Base-by-base conservation (phyloP, 2,888 invertebrate species). In the Abrostola triplasia region DNA sequence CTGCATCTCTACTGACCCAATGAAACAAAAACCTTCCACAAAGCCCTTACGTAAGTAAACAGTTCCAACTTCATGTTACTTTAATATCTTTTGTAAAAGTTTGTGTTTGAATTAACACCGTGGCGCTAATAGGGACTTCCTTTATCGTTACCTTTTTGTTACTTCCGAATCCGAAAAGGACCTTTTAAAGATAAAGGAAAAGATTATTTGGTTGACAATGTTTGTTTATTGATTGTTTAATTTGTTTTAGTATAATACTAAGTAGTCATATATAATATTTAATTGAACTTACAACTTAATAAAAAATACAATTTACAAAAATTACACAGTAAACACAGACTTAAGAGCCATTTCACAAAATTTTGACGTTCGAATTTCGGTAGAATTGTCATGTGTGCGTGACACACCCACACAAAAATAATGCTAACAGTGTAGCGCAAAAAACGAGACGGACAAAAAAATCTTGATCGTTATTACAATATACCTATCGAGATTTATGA, bases 101-200 rank as follows among this genome's bases (percentile, higher is more conserved):
- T 77, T 64, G 50, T 52, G 11, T 13, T 49, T 7, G 44, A 76
- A 59, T 78, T 79, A 75, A 63, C 77, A 70, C 40, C 6, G 11
- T 6, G 12, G 5, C 50, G 67, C 61, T 71, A 77, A 79, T 67
- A 61, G 53, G 49, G 54, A 36, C 61, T 73, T 71, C 74, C 74
- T 62, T 58, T 59, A 49, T 52, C 50, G 64, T 64, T 80, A 70
- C 71, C 67, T 60, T 44, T 62, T 49, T 52, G 54, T 55, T 51
- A 69, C 70, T 77, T 79, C 77, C 79, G 77, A 67, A 55, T 66
- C 64, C 63, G 54, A 62, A 47, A 63, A 70, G 63, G 70, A 62
- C 50, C 10, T 68, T 72, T 59, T 38, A 5, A 40, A 49, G n/a
- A 42, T 6, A 6, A 38, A 48, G 0, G 12, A 37, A 9, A 37